phyloP scores from a whole-genome alignment of 2,797 vertebrate genomes.

The Sebastes vulpes region DNA sequence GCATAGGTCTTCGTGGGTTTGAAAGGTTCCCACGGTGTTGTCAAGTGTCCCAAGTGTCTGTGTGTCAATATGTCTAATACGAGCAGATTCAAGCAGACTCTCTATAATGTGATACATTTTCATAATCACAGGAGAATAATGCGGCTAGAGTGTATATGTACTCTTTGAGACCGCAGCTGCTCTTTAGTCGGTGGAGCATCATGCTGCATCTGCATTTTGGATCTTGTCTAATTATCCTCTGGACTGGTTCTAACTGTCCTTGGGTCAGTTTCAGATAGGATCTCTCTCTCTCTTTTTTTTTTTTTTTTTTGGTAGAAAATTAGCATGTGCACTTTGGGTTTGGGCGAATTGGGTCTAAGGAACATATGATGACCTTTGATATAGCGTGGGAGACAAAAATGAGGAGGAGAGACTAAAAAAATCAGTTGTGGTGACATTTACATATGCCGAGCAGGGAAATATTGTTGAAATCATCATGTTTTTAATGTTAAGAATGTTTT shows the following conservation, averaged over 20 bases:
- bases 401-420: not conserved
- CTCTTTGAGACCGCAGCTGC: not conserved
- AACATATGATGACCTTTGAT: not conserved
- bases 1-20: not conserved
- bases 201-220: not conserved
- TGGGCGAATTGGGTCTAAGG: not conserved
- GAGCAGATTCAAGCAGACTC: not conserved
- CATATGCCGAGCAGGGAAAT: not conserved
- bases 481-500: not conserved
- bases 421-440: not conserved
- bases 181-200: not conserved
- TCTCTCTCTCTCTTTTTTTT: not conserved
- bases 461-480: not conserved
- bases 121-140: not conserved
- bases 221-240: not conserved
- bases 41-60: not conserved
- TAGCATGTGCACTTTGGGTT: not conserved
- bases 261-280: not conserved
- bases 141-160: not conserved
- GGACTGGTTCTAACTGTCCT: not conserved
- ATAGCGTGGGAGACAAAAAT: not conserved
- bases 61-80: not conserved
- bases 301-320: not conserved
- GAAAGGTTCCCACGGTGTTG: not conserved
- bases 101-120: not conserved